phyloP scores from a whole-genome alignment of 2,888 invertebrate species.

The Argyra leucocephala region DNA sequence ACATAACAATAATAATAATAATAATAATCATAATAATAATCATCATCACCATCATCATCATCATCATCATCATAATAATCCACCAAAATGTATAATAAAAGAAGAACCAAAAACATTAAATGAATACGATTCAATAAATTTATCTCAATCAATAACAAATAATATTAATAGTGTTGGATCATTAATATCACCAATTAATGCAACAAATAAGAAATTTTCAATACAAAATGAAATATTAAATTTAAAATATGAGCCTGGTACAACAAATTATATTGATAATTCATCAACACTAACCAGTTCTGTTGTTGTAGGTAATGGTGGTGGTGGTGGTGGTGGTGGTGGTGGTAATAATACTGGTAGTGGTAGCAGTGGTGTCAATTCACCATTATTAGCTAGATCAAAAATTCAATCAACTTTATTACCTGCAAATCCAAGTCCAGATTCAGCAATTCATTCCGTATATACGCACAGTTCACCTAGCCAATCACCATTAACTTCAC shows the following conservation, averaged over 20 bases:
- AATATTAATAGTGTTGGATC: conserved; percentile 12
- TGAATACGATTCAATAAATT: conserved; percentile 20
- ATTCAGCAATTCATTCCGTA: conserved; percentile 81
- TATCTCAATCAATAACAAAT: conserved; percentile 13
- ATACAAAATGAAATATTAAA: conserved; percentile 40
- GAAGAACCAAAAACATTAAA: conserved; percentile 16
- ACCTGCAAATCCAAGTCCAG: conserved; percentile 75
- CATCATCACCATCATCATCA: not conserved
- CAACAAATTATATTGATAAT: conserved; percentile 14
- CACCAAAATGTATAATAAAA: conserved; percentile 19
- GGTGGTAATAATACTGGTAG: not conserved
- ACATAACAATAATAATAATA: conserved; percentile 27
- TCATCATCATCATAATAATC: conserved; percentile 19
- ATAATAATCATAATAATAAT: not conserved
- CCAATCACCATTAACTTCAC: conserved; percentile 74
- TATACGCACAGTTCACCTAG: conserved; percentile 73
- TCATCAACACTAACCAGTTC: conserved; percentile 10
- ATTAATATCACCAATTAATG: conserved; percentile 11
- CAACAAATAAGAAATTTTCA: conserved; percentile 10
- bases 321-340: conserved; percentile 20
- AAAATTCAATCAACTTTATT: conserved; percentile 51
- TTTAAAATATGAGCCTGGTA: conserved; percentile 38
- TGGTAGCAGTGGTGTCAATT: conserved; percentile 43
- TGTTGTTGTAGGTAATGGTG: conserved; percentile 15
- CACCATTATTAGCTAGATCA: conserved; percentile 58